Conservation (phyloP, 2,113 vertebrate genomes). For the Poeciliopsis retropinna region DNA sequence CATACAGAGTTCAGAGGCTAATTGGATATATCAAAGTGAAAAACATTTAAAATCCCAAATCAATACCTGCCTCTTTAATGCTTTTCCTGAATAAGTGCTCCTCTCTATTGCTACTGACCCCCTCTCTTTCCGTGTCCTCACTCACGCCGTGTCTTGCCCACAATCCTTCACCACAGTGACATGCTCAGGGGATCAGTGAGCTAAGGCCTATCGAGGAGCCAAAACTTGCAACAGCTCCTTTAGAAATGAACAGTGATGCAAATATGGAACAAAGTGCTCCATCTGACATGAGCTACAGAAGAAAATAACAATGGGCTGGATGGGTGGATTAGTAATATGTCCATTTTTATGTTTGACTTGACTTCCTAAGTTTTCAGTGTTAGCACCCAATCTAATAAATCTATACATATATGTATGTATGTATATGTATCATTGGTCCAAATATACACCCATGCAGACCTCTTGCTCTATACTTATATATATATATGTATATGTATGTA, state of each 20-base stretch:
- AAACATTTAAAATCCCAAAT: conserved; percentile 83
- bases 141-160: conserved; percentile 46
- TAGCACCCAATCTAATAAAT: too few relatives aligned
- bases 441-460: too few relatives aligned
- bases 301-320: conserved; percentile 36
- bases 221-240: conserved; percentile 61
- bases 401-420: too few relatives aligned
- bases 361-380: not conserved
- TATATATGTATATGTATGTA: too few relatives aligned
- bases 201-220: conserved; percentile 54
- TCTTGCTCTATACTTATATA: too few relatives aligned
- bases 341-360: not conserved
- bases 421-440: too few relatives aligned
- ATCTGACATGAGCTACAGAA: conserved; percentile 9
- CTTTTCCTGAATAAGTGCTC: conserved; percentile 78
- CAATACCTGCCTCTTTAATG: conserved; percentile 82
- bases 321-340: conserved; percentile 22
- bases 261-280: conserved; percentile 46
- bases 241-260: conserved; percentile 55
- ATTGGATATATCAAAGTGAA: conserved; percentile 81
- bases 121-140: conserved; percentile 21
- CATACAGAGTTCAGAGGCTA: conserved; percentile 81
- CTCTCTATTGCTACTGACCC: conserved; percentile 66
- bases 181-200: conserved; percentile 66
- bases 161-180: conserved; percentile 67